Conservation (phyloP, 2,113 vertebrate genomes). For the Gambusia affinis region DNA sequence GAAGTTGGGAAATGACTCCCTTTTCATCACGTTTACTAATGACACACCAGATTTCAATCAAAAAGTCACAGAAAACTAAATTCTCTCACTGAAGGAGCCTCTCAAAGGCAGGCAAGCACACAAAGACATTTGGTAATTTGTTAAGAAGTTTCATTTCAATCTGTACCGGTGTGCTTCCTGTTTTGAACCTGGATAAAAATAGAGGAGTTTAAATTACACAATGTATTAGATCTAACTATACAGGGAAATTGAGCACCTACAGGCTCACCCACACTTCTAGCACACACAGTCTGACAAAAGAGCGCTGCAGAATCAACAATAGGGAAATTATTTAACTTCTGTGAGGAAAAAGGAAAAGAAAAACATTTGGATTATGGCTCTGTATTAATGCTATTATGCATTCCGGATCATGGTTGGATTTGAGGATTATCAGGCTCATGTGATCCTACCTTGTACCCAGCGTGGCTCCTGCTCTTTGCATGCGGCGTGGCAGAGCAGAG, state of each 20-base stretch:
- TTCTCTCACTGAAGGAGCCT: background rate
- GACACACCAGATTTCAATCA: conserved; percentile 4
- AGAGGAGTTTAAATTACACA: conserved; percentile 29
- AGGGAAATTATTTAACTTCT: conserved; percentile 28
- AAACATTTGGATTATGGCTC: conserved; percentile 49
- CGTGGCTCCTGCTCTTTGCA: conserved; percentile 86
- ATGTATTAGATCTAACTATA: conserved; percentile 35
- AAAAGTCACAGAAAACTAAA: conserved; percentile 14
- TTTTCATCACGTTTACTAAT: conserved; percentile 23
- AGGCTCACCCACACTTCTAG: conserved; percentile 15
- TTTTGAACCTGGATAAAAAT: conserved; percentile 47
- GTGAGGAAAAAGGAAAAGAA: conserved; percentile 22
- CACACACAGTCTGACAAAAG: conserved; percentile 33
- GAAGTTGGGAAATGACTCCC: conserved; percentile 12
- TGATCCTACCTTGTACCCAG: conserved; percentile 92
- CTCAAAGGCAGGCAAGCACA: conserved; percentile 18
- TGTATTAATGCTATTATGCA: conserved; percentile 56
- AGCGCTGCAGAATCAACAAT: background rate
- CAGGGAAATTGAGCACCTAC: conserved; percentile 13
- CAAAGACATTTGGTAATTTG: conserved; percentile 23
- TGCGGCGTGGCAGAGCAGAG: conserved; percentile 92
- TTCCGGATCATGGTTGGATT: conserved; percentile 40
- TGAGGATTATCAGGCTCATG: conserved; percentile 48
- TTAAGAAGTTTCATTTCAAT: conserved; percentile 51
- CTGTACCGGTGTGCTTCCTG: conserved; percentile 51